These are phyloP conservation scores for Micromesistius poutassou DNA, from an alignment of 2,797 vertebrate genomes.

Conservation along the genomic window DNA sequence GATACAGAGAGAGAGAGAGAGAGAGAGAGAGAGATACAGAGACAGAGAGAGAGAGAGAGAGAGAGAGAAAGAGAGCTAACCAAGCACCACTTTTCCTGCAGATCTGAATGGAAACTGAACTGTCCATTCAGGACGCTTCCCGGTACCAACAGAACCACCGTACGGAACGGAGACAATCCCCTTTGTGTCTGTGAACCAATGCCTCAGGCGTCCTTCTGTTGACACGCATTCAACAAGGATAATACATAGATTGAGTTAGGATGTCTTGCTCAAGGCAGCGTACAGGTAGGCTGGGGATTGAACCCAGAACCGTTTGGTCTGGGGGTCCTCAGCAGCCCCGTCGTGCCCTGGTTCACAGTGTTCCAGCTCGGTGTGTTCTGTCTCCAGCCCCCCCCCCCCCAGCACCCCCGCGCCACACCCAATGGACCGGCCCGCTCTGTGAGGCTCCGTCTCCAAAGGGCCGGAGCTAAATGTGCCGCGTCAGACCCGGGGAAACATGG, in stretches of 20 bases:
- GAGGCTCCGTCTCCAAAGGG: background rate
- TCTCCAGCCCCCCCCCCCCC: no score
- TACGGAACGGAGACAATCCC: background rate
- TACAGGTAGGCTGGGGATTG: no score
- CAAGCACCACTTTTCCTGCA: conserved; percentile 8
- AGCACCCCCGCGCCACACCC: no score
- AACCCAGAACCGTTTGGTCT: no score
- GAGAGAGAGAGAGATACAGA: background rate
- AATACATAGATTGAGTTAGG: no score
- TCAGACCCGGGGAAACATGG: conserved; percentile 14
- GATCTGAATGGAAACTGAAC: conserved; percentile 34
- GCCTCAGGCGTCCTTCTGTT: no score
- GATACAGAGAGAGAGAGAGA: background rate
- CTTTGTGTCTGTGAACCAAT: no score
- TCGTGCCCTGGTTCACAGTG: no score
- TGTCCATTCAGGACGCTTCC: conserved; percentile 23
- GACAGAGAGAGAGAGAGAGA: background rate
- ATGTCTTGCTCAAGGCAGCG: no score
- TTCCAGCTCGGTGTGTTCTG: no score
- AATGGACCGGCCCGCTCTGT: background rate
- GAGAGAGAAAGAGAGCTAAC: background rate
- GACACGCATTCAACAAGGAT: no score
- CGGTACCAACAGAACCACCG: background rate
- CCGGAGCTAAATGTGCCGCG: background rate
- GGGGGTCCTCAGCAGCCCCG: no score